phyloP scores from a whole-genome alignment of 1,140 invertebrate species.

The Uloborus diversus region DNA sequence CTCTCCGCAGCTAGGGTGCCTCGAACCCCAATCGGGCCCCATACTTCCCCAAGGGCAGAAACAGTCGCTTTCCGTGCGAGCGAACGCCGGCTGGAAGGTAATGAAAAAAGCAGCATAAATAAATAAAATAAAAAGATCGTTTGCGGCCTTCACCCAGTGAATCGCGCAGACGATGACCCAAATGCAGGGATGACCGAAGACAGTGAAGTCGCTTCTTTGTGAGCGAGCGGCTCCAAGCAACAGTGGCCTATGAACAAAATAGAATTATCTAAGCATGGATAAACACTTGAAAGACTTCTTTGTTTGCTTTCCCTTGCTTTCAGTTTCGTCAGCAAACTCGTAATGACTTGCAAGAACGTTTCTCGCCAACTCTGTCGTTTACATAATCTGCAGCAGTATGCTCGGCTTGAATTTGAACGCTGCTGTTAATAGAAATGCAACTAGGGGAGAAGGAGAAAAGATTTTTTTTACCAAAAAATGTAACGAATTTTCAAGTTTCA shows the following conservation, averaged over 20 bases:
- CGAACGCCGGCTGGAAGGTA: neutral
- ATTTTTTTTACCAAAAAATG: too few species aligned
- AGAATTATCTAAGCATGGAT: too few species aligned
- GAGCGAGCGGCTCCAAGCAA: slow-evolving; percentile 14
- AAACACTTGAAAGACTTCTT: too few species aligned
- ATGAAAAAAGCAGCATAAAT: slow-evolving; percentile 4
- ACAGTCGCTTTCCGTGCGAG: slow-evolving; percentile 22
- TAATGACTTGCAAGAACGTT: too few species aligned
- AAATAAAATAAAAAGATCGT: slow-evolving; percentile 4
- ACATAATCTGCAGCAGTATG: too few species aligned
- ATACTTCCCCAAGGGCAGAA: slow-evolving; percentile 21
- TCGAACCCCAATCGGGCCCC: slow-evolving; percentile 35
- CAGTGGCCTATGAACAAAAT: slow-evolving; percentile 2
- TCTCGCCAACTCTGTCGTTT: too few species aligned
- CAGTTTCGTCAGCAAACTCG: too few species aligned
- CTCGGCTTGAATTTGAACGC: too few species aligned
- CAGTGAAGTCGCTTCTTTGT: neutral
- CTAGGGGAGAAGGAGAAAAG: too few species aligned
- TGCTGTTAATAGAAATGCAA: too few species aligned
- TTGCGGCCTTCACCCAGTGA: slow-evolving; percentile 50
- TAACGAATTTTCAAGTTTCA: too few species aligned
- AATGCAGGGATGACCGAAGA: slow-evolving; percentile 46
- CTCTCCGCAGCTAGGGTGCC: neutral
- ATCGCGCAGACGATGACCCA: slow-evolving; percentile 39
- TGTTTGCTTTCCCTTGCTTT: too few species aligned